Percentiles rank a stretch among this genome's conserved stretches.
These are phyloP conservation scores for Heliconius ethilla DNA, from an alignment of 2,888 invertebrate species.

Conservation along the genomic window DNA sequence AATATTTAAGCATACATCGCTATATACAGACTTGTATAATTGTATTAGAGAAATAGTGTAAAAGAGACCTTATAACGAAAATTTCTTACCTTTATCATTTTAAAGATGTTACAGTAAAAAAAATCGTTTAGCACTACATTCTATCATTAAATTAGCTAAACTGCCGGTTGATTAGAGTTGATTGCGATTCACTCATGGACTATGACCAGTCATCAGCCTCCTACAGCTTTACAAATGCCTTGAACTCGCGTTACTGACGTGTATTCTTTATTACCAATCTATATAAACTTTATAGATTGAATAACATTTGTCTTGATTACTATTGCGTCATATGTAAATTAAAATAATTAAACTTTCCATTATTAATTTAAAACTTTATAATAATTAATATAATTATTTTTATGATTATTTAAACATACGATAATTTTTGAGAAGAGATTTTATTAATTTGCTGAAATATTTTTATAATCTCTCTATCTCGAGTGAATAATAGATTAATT, in stretches of 20 bases:
- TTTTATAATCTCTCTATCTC: background rate
- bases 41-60: background rate
- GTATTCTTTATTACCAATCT: slow-evolving; percentile 22
- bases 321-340: background rate
- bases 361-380: background rate
- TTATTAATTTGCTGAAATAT: background rate
- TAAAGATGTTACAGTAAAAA: background rate
- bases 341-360: background rate
- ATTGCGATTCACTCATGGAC: slow-evolving; percentile 22
- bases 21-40: no score
- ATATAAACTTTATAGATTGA: slow-evolving; percentile 23
- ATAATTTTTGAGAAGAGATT: background rate
- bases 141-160: slow-evolving; percentile 10
- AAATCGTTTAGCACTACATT: background rate
- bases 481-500: background rate
- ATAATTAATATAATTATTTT: background rate
- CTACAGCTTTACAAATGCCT: slow-evolving; percentile 21
- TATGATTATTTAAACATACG: background rate
- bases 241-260: slow-evolving; percentile 11
- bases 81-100: background rate
- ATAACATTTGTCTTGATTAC: slow-evolving; percentile 15
- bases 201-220: slow-evolving; percentile 27
- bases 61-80: no score
- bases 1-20: no score
- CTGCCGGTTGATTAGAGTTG: slow-evolving; percentile 11